Evolutionary conservation across 2,888 invertebrate species (phyloP).

Genomic region (Xylota segnis): DNA sequence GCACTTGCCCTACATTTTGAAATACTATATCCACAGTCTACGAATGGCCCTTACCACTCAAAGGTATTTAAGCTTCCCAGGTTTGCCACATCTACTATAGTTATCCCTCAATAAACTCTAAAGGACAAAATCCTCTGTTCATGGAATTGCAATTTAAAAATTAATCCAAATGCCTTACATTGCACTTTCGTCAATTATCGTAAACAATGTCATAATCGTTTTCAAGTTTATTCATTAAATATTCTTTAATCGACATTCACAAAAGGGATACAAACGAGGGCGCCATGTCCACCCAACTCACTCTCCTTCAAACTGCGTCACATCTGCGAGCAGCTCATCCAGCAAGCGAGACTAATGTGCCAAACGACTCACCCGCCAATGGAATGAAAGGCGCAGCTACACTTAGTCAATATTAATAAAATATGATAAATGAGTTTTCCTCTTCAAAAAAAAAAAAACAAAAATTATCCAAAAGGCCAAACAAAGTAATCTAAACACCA

Average conservation of each 20-base stretch:
- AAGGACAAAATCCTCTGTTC: no score
- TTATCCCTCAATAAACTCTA: no score
- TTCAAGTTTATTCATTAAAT: conserved; percentile 32
- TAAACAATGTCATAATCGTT: conserved; percentile 20
- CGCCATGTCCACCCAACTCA: not conserved
- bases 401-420: conserved; percentile 60
- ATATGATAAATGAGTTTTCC: conserved; percentile 63
- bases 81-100: no score
- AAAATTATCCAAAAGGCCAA: conserved; percentile 11
- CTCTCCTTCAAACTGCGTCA: not conserved
- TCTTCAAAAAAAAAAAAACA: not conserved
- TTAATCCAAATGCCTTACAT: conserved; percentile 2
- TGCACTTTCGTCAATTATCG: conserved; percentile 8
- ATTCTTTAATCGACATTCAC: not conserved
- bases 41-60: no score
- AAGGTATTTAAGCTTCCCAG: no score
- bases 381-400: conserved; percentile 4
- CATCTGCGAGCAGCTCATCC: conserved; percentile 19
- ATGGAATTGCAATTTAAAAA: conserved; percentile 15
- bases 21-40: no score
- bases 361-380: conserved; percentile 11
- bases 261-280: conserved; percentile 3
- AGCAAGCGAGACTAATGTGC: conserved; percentile 41
- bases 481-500: not conserved
- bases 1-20: no score